A percentile compares a stretch with the other conserved stretches of the same genome.
Conservation (phyloP, 1,140 invertebrate genomes). For the Lucilia cuprina region DNA sequence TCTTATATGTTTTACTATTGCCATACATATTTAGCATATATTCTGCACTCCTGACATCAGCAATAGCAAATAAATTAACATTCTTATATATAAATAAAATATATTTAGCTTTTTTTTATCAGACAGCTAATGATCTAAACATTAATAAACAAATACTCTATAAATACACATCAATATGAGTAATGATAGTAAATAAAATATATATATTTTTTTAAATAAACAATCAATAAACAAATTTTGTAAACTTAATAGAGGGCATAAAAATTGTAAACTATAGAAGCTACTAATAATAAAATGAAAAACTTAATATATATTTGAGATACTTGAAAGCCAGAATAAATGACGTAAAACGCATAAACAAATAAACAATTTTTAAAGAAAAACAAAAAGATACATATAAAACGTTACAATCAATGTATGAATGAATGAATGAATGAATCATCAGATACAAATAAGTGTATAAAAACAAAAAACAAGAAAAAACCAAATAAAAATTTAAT, state of each 20-base stretch:
- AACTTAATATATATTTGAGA: not conserved
- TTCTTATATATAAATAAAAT: no score
- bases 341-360: not conserved
- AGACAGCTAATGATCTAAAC: no score
- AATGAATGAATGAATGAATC: conserved; percentile 4
- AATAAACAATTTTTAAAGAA: not conserved
- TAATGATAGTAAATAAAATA: not conserved
- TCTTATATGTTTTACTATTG: no score
- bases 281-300: not conserved
- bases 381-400: not conserved
- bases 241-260: not conserved
- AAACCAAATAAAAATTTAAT: not conserved
- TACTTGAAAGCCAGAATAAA: not conserved
- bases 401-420: not conserved
- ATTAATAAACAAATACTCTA: not conserved
- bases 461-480: not conserved
- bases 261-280: not conserved
- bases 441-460: not conserved
- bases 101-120: no score
- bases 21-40: no score
- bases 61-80: no score
- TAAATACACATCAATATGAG: not conserved
- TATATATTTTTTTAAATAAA: not conserved
- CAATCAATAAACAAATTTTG: not conserved
- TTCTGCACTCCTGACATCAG: no score